Conservation (phyloP, 2,113 vertebrate genomes). For the Leucoraja erinaceus region DNA sequence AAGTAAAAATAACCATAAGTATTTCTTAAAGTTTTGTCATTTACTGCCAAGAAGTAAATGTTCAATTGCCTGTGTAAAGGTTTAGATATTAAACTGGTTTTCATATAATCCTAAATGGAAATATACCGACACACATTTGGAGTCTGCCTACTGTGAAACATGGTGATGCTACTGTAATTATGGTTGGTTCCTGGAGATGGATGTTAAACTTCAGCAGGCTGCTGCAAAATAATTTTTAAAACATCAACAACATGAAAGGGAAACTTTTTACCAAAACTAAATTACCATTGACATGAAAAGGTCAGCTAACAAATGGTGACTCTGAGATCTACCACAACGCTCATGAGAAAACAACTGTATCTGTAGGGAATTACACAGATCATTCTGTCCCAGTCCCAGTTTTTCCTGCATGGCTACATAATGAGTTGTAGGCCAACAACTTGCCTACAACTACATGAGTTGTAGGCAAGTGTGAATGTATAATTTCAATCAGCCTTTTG, state of each 20-base stretch:
- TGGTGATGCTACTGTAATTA: too few relatives aligned
- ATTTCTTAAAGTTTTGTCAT: not conserved
- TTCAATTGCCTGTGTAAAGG: not conserved
- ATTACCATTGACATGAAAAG: not conserved
- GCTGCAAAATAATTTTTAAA: not conserved
- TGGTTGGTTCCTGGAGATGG: not conserved
- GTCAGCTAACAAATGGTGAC: not conserved
- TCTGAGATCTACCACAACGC: not conserved
- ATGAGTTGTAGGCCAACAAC: not conserved
- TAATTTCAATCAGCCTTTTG: not conserved
- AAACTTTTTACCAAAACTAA: not conserved
- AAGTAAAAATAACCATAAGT: not conserved
- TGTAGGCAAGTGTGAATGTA: not conserved
- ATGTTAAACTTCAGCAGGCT: not conserved
- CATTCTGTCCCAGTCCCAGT: not conserved
- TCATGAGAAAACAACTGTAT: not conserved
- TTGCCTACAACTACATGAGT: too few relatives aligned
- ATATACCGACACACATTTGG: not conserved
- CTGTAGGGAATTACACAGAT: not conserved
- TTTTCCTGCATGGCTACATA: not conserved
- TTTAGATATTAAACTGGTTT: not conserved
- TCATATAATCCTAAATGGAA: not conserved
- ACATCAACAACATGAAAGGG: not conserved
- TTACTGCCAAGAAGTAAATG: not conserved
- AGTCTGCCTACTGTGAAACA: not conserved